Conservation (phyloP, 2,797 vertebrate species). For the Bradypodion ventrale region DNA sequence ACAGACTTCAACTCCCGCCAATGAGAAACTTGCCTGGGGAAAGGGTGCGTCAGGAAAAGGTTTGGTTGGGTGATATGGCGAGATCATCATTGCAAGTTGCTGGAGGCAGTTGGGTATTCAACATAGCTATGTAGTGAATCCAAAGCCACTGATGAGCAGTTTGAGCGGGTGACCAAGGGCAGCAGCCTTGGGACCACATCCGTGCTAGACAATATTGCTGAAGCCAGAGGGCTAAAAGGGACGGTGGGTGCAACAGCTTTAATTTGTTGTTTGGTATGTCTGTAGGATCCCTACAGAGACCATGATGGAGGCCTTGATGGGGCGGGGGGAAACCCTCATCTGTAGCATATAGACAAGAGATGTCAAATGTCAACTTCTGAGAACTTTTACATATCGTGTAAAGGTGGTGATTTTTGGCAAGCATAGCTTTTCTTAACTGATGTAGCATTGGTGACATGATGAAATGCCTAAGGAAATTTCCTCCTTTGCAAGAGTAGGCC, state of each 20-base stretch:
- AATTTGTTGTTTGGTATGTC: constrained; percentile 16
- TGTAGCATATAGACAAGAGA: not conserved
- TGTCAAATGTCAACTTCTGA: not conserved
- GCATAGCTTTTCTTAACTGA: not conserved
- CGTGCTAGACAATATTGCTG: constrained; percentile 27
- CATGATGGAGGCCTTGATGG: not conserved
- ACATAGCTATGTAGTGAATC: not conserved
- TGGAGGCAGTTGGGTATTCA: constrained; percentile 9
- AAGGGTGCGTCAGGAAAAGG: not conserved
- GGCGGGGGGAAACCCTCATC: not conserved
- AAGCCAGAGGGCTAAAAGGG: constrained; percentile 30
- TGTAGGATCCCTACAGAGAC: not conserved
- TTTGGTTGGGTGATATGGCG: constrained; percentile 5
- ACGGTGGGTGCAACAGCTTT: not conserved
- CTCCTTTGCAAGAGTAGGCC: not conserved
- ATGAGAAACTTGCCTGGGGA: constrained; percentile 11
- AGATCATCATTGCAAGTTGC: not conserved
- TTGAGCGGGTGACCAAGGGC: constrained; percentile 25
- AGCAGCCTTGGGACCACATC: constrained; percentile 27
- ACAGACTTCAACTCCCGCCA: not conserved
- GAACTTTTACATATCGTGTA: not conserved
- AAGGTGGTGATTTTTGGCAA: not conserved
- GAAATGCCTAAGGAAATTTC: not conserved
- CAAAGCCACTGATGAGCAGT: not conserved
- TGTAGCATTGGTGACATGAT: not conserved